Evolutionary conservation across 2,888 invertebrate genomes (phyloP).

Genomic region (Callyntrura sp.): DNA sequence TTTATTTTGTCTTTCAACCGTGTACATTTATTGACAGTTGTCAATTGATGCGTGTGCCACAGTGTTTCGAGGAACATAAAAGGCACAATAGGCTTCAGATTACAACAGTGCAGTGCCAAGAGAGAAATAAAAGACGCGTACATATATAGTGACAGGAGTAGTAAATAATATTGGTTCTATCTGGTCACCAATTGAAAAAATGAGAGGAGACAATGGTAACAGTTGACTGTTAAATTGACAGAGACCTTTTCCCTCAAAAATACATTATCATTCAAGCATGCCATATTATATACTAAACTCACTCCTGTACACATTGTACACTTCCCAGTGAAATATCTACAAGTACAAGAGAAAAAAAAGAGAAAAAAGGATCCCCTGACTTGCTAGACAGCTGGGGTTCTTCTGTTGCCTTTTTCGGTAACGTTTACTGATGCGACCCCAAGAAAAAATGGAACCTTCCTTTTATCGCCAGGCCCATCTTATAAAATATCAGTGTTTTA

Average conservation of each 20-base stretch:
- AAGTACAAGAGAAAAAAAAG: slow-evolving; percentile 18
- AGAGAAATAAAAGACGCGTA: background rate
- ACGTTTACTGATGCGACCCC: slow-evolving; percentile 59
- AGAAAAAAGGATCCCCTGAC: slow-evolving; percentile 73
- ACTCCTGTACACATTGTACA: background rate
- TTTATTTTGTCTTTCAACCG: slow-evolving; percentile 12
- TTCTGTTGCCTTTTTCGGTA: slow-evolving; percentile 70
- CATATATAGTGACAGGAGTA: background rate
- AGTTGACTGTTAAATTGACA: slow-evolving; percentile 76
- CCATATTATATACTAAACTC: slow-evolving; percentile 34
- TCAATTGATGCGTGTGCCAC: slow-evolving; percentile 78
- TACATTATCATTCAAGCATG: slow-evolving; percentile 67
- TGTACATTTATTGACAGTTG: slow-evolving; percentile 74
- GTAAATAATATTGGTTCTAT: slow-evolving; percentile 19
- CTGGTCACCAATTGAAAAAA: slow-evolving; percentile 46
- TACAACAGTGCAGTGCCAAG: slow-evolving; percentile 11
- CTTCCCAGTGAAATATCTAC: slow-evolving; percentile 9
- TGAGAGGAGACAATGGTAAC: slow-evolving; percentile 71
- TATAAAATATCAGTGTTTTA: slow-evolving; percentile 68
- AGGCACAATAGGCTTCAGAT: slow-evolving; percentile 44
- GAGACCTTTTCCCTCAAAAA: slow-evolving; percentile 71
- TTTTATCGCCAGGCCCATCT: slow-evolving; percentile 25
- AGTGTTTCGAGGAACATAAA: slow-evolving; percentile 61
- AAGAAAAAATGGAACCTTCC: slow-evolving; percentile 61
- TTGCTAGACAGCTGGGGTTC: slow-evolving; percentile 79